Evolutionary conservation across 2,797 vertebrate species (phyloP).

Genomic region (Lithobates pipiens): DNA sequence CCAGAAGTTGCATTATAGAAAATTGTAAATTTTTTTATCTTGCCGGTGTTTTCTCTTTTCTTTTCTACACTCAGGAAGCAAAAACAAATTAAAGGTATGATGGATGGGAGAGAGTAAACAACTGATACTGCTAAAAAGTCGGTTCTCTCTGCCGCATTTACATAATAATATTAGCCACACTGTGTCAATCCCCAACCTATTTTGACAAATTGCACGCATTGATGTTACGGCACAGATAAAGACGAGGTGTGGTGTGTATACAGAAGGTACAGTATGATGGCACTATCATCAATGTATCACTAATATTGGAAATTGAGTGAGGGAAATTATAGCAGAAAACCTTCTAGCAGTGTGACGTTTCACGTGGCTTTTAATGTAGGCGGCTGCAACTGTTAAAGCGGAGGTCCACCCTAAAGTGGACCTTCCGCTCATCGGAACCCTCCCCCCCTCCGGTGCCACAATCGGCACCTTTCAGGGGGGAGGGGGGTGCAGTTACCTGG

Average conservation of each 20-base stretch:
- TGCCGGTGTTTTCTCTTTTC: not conserved
- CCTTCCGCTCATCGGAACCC: too few species aligned
- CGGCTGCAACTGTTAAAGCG: not conserved
- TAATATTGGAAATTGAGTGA: slow-evolving; percentile 34
- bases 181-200: not conserved
- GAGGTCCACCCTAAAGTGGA: too few species aligned
- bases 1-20: too few species aligned
- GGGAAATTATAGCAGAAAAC: slow-evolving; percentile 24
- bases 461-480: too few species aligned
- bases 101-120: not conserved
- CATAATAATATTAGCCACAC: not conserved
- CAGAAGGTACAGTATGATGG: not conserved
- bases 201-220: slow-evolving; percentile 1
- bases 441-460: too few species aligned
- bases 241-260: slow-evolving; percentile 21
- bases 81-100: not conserved
- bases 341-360: slow-evolving; percentile 17
- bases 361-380: not conserved
- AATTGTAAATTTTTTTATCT: too few species aligned
- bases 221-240: not conserved
- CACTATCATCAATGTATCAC: slow-evolving; percentile 17
- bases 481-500: too few species aligned
- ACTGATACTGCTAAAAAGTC: not conserved
- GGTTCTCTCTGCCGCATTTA: not conserved
- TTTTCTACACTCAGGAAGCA: not conserved